Evolutionary conservation across 2,797 vertebrate genomes (phyloP).

Genomic region (Pteronotus mesoamericanus): DNA sequence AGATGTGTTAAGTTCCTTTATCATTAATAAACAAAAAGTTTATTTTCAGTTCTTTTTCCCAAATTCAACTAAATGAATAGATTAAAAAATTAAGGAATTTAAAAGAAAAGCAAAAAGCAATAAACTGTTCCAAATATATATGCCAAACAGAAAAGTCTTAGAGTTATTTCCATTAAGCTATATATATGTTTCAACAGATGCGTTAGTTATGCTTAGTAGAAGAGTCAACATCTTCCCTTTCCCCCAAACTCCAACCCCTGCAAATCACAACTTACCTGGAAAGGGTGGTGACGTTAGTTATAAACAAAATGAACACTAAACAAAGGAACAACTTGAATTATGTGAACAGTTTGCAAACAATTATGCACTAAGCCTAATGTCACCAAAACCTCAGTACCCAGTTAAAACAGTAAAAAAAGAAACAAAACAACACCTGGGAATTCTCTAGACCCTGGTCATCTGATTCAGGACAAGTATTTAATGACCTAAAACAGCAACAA

Average conservation of each 20-base stretch:
- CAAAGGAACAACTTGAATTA: neutral
- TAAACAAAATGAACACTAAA: neutral
- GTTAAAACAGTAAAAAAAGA: neutral
- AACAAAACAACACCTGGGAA: neutral
- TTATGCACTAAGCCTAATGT: neutral
- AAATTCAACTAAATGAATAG: neutral
- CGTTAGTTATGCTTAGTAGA: neutral
- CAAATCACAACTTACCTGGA: constrained; percentile 23
- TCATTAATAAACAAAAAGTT: neutral
- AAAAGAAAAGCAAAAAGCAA: neutral
- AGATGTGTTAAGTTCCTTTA: neutral
- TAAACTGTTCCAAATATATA: neutral
- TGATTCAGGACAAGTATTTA: constrained; percentile 67
- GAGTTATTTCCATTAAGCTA: neutral
- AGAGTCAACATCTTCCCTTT: neutral
- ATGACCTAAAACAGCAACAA: constrained; percentile 56
- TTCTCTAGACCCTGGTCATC: constrained; percentile 64
- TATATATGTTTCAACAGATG: neutral
- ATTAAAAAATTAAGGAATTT: neutral
- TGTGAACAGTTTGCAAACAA: neutral
- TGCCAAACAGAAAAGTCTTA: neutral
- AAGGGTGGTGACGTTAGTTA: neutral
- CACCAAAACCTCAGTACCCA: constrained; percentile 6
- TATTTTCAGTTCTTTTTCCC: neutral
- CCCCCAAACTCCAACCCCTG: neutral